These are phyloP conservation scores for Accipiter cooperii DNA, from an alignment of 2,113 vertebrate species.

Conservation along the genomic window DNA sequence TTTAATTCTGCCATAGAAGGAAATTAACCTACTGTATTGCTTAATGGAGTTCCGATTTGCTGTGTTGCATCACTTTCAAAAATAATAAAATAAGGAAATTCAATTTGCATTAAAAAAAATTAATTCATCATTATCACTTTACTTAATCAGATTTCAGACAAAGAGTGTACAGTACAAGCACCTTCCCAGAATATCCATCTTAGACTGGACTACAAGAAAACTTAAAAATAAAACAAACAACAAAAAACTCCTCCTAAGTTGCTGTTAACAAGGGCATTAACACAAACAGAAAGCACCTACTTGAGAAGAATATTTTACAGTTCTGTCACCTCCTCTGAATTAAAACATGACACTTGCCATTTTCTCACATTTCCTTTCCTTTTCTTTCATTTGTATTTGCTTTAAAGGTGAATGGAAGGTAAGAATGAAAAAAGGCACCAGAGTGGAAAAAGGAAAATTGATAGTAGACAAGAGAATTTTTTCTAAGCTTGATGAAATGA, in stretches of 20 bases:
- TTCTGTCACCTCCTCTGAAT: not conserved
- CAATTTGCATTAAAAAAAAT: not conserved
- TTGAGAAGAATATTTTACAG: not conserved
- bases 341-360: not conserved
- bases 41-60: not conserved
- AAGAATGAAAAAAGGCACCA: not conserved
- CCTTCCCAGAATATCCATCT: not conserved
- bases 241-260: not conserved
- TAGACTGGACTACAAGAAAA: not conserved
- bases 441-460: not conserved
- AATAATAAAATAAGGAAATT: not conserved
- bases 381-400: not conserved
- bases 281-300: not conserved
- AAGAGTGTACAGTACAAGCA: not conserved
- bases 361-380: not conserved
- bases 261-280: not conserved
- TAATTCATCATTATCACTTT: not conserved
- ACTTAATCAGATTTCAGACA: not conserved
- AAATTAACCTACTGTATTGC: not conserved
- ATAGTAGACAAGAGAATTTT: not conserved
- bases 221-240: not conserved
- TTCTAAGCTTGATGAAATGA: not conserved
- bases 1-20: not conserved
- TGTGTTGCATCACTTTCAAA: not conserved
- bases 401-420: not conserved